A percentile compares a stretch with the other conserved stretches of the same genome.
These are phyloP conservation scores for Phainopepla nitens DNA, from an alignment of 2,113 vertebrate genomes.

Conservation along the genomic window DNA sequence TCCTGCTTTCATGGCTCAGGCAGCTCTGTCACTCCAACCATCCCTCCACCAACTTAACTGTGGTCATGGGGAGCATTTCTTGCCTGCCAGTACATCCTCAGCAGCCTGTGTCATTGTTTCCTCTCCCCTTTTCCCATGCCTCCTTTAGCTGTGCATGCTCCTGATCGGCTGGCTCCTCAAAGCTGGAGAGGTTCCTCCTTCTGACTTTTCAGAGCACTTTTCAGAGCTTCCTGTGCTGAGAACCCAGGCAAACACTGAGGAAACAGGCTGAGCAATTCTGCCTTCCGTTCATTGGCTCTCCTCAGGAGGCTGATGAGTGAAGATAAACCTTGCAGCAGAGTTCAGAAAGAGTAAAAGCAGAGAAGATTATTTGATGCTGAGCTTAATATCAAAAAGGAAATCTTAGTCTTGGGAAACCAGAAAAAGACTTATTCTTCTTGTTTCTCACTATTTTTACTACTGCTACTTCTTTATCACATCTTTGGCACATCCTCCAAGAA, in stretches of 20 bases:
- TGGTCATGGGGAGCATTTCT: background rate
- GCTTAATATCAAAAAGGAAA: background rate
- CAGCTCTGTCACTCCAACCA: background rate
- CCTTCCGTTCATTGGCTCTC: conserved; percentile 70
- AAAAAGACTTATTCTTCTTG: background rate
- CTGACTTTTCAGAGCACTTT: conserved; percentile 60
- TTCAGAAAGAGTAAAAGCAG: background rate
- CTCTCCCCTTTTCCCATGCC: background rate
- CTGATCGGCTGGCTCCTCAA: conserved; percentile 25
- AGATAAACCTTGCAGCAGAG: conserved; percentile 60
- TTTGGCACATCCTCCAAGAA: background rate
- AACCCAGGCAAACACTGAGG: conserved; percentile 59
- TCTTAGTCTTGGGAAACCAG: background rate
- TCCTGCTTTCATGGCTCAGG: conserved; percentile 36
- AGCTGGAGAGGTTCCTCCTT: conserved; percentile 62
- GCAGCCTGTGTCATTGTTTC: background rate
- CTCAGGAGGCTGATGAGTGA: conserved; percentile 41
- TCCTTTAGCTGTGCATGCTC: background rate
- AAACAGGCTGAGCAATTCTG: conserved; percentile 62
- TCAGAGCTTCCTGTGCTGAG: conserved; percentile 73
- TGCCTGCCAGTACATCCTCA: background rate
- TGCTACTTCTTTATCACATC: background rate
- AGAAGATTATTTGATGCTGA: background rate
- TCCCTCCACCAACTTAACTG: background rate
- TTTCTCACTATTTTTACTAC: background rate